Evolutionary conservation across 1,140 invertebrate species (phyloP), one percentile per base, ranked within the genome.

Genomic region (Brachionus rubens): DNA sequence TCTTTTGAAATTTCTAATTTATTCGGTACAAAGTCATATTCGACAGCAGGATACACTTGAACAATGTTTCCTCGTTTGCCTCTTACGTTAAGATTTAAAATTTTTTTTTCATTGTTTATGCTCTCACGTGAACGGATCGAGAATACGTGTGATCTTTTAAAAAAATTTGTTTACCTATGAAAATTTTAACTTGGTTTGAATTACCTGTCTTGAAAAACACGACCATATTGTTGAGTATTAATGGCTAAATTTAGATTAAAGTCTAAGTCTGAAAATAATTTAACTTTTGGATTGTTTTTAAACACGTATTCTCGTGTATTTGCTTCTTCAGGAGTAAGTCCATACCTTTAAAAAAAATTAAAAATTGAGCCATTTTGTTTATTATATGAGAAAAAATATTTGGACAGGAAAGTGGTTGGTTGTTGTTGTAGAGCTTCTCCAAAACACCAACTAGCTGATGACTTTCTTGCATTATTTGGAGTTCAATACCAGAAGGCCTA

Each of bases 161-260:
- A 14, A 46, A 28, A 26, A 46, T 28, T 43, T 12, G 3, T 2
- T 43, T 1, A 24, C 0, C 7, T 41, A 0, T 59, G 2, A 40
- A 62, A 65, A 43, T 24, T 10, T 16, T 24, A 65, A 21, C 21
- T 9, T 7, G 14, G 14, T 16, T 46, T 46, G 5, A 14, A 62
- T 6, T 0, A 65, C 59, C 83, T 83, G 59, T 85, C 83, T 75
- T 85, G 81, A 78, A 85, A 85, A 9, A 79, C 79, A 30, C 82
- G 77, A 7, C 83, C 83, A 81, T 77, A 85, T 77, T 85, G 82
- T 24, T 81, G 81, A 9, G 83, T 85, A 77, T 85, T 82, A 21
- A 85, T 78, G 12, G 83, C 82, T 16, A 84, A 68, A 28, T 79
- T 59, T 1, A 84, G 77, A 7, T 68, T 62, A 76, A 83, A 81